Percentiles rank a stretch among this genome's conserved stretches.
These are phyloP conservation scores for Malacoctenus gilli DNA, from an alignment of 2,797 vertebrate species.

Conservation along the genomic window DNA sequence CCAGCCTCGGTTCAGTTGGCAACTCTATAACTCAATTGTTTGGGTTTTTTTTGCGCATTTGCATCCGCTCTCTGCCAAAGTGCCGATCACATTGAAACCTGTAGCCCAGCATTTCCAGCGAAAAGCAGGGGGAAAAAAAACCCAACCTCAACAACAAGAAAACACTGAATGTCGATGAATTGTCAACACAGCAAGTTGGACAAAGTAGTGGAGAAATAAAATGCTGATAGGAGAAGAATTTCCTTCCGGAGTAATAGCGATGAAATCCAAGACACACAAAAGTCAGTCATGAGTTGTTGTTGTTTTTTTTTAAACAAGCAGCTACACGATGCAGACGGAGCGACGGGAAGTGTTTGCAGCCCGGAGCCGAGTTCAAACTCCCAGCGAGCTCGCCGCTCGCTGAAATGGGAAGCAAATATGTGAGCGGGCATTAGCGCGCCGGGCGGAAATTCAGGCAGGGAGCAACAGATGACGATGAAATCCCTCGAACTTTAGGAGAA, in stretches of 20 bases:
- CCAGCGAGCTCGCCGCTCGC: background rate
- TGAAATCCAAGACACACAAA: no score
- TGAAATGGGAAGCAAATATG: constrained; percentile 19
- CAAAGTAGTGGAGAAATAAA: no score
- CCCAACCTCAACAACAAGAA: no score
- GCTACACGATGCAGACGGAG: background rate
- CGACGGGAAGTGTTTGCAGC: constrained; percentile 1
- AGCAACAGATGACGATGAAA: background rate
- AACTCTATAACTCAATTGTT: constrained; percentile 16
- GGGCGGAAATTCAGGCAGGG: background rate
- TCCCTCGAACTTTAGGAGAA: background rate
- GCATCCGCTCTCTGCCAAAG: constrained; percentile 44
- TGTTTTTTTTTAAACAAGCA: background rate
- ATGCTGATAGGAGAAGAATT: no score
- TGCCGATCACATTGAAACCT: constrained; percentile 32
- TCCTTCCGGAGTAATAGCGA: no score
- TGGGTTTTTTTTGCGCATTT: constrained; percentile 52
- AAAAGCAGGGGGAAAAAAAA: constrained; percentile 1
- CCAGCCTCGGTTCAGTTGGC: constrained; percentile 40
- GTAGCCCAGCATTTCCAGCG: constrained; percentile 12
- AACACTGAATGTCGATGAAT: constrained; percentile 19
- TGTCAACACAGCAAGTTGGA: constrained; percentile 37
- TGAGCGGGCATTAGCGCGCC: background rate
- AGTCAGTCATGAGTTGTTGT: no score
- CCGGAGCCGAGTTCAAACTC: constrained; percentile 1